Base-by-base conservation (phyloP, 1,140 invertebrate genomes). In the Drosophila bocqueti region DNA sequence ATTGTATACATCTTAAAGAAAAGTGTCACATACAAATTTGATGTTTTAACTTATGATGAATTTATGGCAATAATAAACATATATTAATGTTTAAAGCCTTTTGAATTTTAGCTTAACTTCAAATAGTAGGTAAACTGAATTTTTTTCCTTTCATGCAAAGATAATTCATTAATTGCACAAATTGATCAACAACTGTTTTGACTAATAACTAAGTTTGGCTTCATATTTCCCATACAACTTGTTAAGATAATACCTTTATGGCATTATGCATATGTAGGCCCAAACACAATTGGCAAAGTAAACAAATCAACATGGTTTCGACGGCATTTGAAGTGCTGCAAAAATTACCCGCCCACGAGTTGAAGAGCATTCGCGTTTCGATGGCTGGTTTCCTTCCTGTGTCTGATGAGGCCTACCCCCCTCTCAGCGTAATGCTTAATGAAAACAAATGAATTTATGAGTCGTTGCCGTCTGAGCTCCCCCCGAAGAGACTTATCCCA, bases 371-470 rank as follows among this genome's bases (percentile, higher is more conserved):
- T 73, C 40, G 38, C 18, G 52, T 71, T 71, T 69, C 68, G 68
- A 59, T 59, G 31, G 43, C 52, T 72, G 49, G 65, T 34, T 72
- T 72, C 64, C 68, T 74, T 83, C 59, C 63, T 66, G 29, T 57
- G 58, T 57, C 54, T 57, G 52, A 40, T 46, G 52, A 54, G 49
- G 50, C 67, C 49, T 66, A 54, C 46, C 24, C 31, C 24, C 11
- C 61, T 36, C 50, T 55, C 45, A 45, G 16, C 24, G 63, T 50
- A 59, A 75, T 73, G 65, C 84, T 89, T 83, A 84, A 90, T 89
- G 81, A 90, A 84, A 84, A 89, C 78, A 89, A 84, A 90, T 90
- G 66, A 89, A 85, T 89, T 90, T 87, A 87, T 66, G 84, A 74
- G 64, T 58, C 65, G 79, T 68, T 76, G 63, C 50, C 57, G 43